Conservation (phyloP, 2,888 invertebrate genomes). For the Epinotia ramella region DNA sequence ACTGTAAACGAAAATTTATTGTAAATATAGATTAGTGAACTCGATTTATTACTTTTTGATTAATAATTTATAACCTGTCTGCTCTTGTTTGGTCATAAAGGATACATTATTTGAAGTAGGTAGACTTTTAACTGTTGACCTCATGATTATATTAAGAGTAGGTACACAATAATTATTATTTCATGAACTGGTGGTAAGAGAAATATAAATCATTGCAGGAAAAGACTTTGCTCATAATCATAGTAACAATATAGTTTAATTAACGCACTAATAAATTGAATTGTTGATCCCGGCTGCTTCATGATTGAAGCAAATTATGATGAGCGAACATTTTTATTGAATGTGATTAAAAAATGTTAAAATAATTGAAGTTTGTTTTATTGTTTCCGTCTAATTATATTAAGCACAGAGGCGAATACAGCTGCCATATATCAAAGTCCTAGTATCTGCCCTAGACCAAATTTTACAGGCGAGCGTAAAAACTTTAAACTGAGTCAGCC, state of each 20-base stretch:
- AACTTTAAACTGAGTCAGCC: too few relatives aligned
- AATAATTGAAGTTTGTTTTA: slow-evolving; percentile 50
- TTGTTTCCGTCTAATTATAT: slow-evolving; percentile 19
- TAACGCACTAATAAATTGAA: slow-evolving; percentile 43
- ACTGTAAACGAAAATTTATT: slow-evolving; percentile 22
- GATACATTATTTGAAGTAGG: slow-evolving; percentile 1
- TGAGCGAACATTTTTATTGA: slow-evolving; percentile 64
- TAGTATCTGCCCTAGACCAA: too few relatives aligned
- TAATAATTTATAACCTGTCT: background rate
- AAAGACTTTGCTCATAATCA: slow-evolving; percentile 61
- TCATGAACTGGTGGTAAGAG: slow-evolving; percentile 56
- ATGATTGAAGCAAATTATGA: slow-evolving; percentile 49
- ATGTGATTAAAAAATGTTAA: slow-evolving; percentile 69
- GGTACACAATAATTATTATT: slow-evolving; percentile 18
- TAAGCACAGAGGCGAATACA: background rate
- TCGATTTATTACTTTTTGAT: slow-evolving; percentile 7
- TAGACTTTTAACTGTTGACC: background rate
- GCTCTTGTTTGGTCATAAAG: background rate
- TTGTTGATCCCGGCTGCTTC: slow-evolving; percentile 33
- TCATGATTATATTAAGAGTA: background rate
- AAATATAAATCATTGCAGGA: slow-evolving; percentile 32
- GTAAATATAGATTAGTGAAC: slow-evolving; percentile 36
- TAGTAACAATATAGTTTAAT: slow-evolving; percentile 22
- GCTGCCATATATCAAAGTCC: background rate
- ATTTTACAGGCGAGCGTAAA: too few relatives aligned